Conservation (phyloP, 1,140 invertebrate species). For the Manduca sexta region DNA sequence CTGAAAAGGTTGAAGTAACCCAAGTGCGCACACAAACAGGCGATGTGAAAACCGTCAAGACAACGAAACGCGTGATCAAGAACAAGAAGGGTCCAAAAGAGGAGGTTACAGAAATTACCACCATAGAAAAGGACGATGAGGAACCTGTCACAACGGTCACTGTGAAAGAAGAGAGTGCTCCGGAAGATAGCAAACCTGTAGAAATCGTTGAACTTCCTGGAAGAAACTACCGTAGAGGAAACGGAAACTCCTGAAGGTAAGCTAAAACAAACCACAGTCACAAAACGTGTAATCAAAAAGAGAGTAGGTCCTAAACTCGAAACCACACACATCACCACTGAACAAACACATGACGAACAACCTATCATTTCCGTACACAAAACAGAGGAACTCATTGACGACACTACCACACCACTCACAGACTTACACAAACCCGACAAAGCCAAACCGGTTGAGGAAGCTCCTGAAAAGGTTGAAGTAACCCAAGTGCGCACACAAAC, state of each 20-base stretch:
- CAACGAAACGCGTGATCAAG: neutral
- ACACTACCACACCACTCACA: slow-evolving; percentile 3
- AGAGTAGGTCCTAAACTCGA: slow-evolving; percentile 38
- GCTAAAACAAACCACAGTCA: slow-evolving; percentile 42
- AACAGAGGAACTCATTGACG: slow-evolving; percentile 7
- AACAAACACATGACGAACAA: slow-evolving; percentile 27
- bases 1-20: neutral
- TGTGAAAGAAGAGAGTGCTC: slow-evolving; percentile 13
- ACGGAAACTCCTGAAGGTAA: slow-evolving; percentile 29
- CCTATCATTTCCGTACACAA: slow-evolving; percentile 7
- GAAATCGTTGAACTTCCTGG: slow-evolving; percentile 18
- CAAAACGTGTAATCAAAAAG: slow-evolving; percentile 40
- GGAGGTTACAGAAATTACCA: slow-evolving; percentile 2
- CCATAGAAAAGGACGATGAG: slow-evolving; percentile 1
- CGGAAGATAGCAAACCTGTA: slow-evolving; percentile 5
- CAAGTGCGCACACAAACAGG: neutral
- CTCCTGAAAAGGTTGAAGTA: neutral
- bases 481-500: neutral
- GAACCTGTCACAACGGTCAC: slow-evolving; percentile 37
- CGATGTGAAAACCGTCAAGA: neutral
- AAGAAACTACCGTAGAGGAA: neutral
- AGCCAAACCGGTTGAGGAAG: neutral
- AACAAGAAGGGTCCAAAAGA: neutral
- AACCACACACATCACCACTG: slow-evolving; percentile 46
- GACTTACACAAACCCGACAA: slow-evolving; percentile 2